A percentile compares a stretch with the other conserved stretches of the same genome.
Conservation (phyloP, 2,797 vertebrate genomes). For the Scolopax bukidnonensis region DNA sequence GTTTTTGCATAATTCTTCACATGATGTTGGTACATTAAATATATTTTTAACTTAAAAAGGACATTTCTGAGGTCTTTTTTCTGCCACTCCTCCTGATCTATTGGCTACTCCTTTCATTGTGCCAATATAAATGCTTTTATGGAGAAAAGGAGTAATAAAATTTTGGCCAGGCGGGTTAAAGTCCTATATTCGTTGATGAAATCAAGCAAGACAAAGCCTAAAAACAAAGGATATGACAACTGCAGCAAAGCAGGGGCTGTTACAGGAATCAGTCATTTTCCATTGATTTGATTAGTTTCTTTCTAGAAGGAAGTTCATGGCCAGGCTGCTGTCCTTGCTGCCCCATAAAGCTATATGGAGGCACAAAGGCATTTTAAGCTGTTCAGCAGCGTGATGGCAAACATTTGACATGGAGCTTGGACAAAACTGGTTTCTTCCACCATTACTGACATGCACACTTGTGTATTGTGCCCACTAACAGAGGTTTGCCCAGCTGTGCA, state of each 20-base stretch:
- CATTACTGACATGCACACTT: accelerated
- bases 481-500: accelerated
- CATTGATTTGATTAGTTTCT: background rate
- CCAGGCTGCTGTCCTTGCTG: background rate
- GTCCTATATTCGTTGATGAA: background rate
- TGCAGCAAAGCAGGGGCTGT: background rate
- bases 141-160: background rate
- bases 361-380: background rate
- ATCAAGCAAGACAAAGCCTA: background rate
- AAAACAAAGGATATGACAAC: accelerated
- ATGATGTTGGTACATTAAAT: background rate
- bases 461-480: accelerated
- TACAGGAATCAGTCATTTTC: background rate
- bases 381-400: background rate
- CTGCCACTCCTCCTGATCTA: background rate
- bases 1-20: background rate
- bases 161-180: accelerated
- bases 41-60: background rate
- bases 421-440: background rate
- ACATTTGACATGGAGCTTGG: background rate
- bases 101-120: background rate
- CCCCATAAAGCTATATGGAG: accelerated
- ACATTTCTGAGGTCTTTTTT: background rate
- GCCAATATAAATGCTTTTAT: background rate
- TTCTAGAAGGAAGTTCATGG: background rate